These are phyloP conservation scores for Myiopsitta monachus DNA, from an alignment of 2,113 vertebrate genomes.

Conservation along the genomic window DNA sequence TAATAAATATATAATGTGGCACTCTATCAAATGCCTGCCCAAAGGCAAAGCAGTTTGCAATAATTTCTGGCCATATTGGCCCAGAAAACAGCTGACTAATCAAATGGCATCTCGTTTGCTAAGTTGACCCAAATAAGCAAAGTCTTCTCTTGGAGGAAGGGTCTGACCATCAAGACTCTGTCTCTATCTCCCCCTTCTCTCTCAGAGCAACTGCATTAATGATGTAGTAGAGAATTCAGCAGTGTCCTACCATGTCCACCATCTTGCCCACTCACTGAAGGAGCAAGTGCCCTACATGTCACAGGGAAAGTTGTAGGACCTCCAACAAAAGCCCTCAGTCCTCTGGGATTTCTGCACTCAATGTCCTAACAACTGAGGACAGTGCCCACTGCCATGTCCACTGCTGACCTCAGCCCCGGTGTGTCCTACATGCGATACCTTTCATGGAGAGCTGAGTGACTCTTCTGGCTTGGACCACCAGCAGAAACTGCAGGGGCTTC, in stretches of 20 bases:
- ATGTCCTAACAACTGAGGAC: not conserved
- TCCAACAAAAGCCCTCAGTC: not conserved
- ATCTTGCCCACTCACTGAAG: not conserved
- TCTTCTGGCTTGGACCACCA: not conserved
- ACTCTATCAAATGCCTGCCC: slow-evolving; percentile 9
- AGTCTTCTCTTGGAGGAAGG: not conserved
- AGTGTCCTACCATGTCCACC: not conserved
- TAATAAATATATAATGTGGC: slow-evolving; percentile 41
- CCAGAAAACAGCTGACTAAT: not conserved
- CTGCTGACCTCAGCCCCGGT: not conserved
- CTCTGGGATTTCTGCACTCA: not conserved
- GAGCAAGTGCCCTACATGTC: not conserved
- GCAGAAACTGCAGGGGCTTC: not conserved
- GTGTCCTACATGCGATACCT: not conserved
- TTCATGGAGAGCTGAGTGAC: not conserved
- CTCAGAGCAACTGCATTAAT: not conserved
- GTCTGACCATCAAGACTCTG: not conserved
- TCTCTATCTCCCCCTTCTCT: not conserved
- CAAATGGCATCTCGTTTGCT: not conserved
- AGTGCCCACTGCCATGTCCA: not conserved
- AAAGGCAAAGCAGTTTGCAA: not conserved
- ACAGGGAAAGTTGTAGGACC: not conserved
- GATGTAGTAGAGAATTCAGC: not conserved
- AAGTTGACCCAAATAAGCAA: not conserved
- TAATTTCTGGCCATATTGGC: not conserved